A percentile compares a stretch with the other conserved stretches of the same genome.
Conservation (phyloP, 2,797 vertebrate species). For the Siniperca undulata region DNA sequence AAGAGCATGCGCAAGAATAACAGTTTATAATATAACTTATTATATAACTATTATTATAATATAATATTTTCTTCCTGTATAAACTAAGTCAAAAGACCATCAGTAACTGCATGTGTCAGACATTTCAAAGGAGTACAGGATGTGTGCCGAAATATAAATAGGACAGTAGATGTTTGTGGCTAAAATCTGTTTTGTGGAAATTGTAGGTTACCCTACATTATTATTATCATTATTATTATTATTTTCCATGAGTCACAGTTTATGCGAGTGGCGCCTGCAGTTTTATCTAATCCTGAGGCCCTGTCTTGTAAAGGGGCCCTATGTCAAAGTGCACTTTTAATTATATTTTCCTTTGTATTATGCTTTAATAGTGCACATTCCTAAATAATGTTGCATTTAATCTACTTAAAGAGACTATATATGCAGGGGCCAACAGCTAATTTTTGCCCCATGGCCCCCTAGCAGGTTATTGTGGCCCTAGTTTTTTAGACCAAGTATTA, state of each 20-base stretch:
- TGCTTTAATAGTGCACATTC: not conserved
- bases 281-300: not conserved
- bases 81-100: not conserved
- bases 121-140: not conserved
- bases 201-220: too few species aligned
- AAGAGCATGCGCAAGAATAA: not conserved
- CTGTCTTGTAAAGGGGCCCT: not conserved
- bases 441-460: not conserved
- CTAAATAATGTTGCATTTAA: not conserved
- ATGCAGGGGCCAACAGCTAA: not conserved
- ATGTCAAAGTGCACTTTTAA: not conserved
- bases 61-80: too few species aligned
- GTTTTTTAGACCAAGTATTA: not conserved
- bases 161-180: not conserved
- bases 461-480: not conserved
- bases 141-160: not conserved
- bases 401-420: not conserved
- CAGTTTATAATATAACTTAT: not conserved
- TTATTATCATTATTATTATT: too few species aligned
- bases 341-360: not conserved
- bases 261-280: not conserved
- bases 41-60: too few species aligned
- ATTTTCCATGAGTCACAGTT: not conserved
- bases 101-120: not conserved
- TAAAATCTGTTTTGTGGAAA: not conserved